phyloP scores from a whole-genome alignment of 2,888 invertebrate species.

The Yponomeuta sedellus region DNA sequence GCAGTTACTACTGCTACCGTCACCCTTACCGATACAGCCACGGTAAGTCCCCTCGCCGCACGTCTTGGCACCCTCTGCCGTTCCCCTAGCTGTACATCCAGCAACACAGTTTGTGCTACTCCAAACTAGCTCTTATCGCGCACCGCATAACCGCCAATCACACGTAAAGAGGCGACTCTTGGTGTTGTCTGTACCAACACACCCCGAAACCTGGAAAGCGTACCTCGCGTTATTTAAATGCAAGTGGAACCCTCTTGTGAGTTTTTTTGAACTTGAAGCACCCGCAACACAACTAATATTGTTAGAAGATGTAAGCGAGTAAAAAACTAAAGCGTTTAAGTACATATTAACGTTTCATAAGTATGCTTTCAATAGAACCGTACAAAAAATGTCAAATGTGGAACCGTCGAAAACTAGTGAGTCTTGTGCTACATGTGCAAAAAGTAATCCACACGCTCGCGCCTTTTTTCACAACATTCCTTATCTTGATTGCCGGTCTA shows the following conservation, averaged over 20 bases:
- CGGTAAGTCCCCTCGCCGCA: constrained; percentile 72
- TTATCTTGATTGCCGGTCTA: background rate
- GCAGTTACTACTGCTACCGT: constrained; percentile 66
- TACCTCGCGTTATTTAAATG: constrained; percentile 52
- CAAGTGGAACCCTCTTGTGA: constrained; percentile 25
- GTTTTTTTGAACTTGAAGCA: background rate
- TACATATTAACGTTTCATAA: background rate
- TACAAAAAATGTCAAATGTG: background rate
- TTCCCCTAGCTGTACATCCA: constrained; percentile 50
- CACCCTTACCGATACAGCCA: constrained; percentile 71
- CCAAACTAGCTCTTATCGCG: no score
- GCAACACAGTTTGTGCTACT: no score
- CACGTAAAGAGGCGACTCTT: no score
- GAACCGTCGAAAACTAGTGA: background rate
- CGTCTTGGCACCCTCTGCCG: constrained; percentile 63
- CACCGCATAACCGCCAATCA: no score
- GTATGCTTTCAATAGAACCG: background rate
- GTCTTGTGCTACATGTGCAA: constrained; percentile 1
- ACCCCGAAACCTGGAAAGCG: constrained; percentile 56
- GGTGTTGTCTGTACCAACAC: constrained; percentile 35
- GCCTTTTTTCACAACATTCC: background rate
- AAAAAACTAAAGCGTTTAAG: no score
- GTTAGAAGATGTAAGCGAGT: no score
- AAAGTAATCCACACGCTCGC: background rate
- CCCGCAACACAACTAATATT: background rate